Percentiles rank a stretch among this genome's conserved stretches.
These are phyloP conservation scores for Salpingus planirostris DNA, from an alignment of 2,888 invertebrate species.

Conservation along the genomic window DNA sequence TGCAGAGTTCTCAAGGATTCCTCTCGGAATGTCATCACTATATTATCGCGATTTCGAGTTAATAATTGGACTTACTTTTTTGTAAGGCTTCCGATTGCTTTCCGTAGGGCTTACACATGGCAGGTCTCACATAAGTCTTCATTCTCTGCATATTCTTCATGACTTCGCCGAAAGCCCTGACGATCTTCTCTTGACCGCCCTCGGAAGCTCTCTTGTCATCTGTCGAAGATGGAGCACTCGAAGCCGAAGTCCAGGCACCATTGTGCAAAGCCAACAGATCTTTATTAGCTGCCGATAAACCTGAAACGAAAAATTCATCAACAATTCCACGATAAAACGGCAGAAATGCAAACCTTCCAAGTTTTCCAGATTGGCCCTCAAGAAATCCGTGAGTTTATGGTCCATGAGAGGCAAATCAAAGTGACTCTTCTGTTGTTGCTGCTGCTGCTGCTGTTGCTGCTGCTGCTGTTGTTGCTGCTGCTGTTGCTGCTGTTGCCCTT, in stretches of 20 bases:
- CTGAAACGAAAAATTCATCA: no score
- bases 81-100: conserved; percentile 83
- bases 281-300: conserved; percentile 46
- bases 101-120: conserved; percentile 86
- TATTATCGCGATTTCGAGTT: not conserved
- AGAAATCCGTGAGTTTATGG: conserved; percentile 63
- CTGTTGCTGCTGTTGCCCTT: conserved; percentile 39
- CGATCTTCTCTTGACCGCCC: conserved; percentile 75
- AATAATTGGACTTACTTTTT: conserved; percentile 55
- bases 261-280: conserved; percentile 60
- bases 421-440: conserved; percentile 35
- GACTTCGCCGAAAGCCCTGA: conserved; percentile 74
- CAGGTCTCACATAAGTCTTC: conserved; percentile 79
- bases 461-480: conserved; percentile 42
- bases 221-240: conserved; percentile 18
- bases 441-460: conserved; percentile 43
- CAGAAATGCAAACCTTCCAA: conserved; percentile 48
- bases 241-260: conserved; percentile 48
- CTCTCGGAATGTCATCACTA: conserved; percentile 32
- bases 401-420: conserved; percentile 44
- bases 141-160: conserved; percentile 84
- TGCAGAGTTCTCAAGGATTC: conserved; percentile 31
- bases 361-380: conserved; percentile 63
- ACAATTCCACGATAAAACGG: conserved; percentile 22
- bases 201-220: conserved; percentile 38